Conservation (phyloP, 2,888 invertebrate genomes). For the Fabriciana adippe region DNA sequence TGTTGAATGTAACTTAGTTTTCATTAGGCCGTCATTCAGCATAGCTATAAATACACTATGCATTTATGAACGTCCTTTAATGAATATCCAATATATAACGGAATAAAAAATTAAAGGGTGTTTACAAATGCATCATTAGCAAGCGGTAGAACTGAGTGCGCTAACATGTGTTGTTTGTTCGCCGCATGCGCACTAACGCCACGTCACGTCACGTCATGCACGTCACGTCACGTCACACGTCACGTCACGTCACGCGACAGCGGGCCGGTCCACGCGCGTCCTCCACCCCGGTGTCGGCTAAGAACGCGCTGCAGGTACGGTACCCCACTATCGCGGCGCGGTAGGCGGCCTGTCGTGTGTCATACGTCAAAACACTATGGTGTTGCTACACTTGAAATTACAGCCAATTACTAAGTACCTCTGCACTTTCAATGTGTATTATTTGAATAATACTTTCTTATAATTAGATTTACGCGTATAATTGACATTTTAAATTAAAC, state of each 20-base stretch:
- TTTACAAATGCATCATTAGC: slow-evolving; percentile 36
- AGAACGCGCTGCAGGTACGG: slow-evolving; percentile 86
- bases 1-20: slow-evolving; percentile 27
- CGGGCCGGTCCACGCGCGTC: slow-evolving; percentile 80
- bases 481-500: background rate
- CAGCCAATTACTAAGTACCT: background rate
- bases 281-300: slow-evolving; percentile 82
- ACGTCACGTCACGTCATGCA: slow-evolving; percentile 50
- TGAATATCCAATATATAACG: slow-evolving; percentile 13
- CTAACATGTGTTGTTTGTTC: slow-evolving; percentile 79
- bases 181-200: slow-evolving; percentile 71
- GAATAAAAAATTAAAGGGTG: background rate
- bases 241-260: slow-evolving; percentile 53
- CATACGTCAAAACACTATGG: slow-evolving; percentile 27
- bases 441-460: background rate
- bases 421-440: background rate
- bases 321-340: slow-evolving; percentile 77
- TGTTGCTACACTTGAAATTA: slow-evolving; percentile 14
- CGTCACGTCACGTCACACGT: slow-evolving; percentile 53
- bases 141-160: slow-evolving; percentile 59
- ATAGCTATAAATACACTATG: slow-evolving; percentile 14
- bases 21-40: slow-evolving; percentile 7
- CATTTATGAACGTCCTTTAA: slow-evolving; percentile 4
- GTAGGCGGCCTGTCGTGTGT: slow-evolving; percentile 52
- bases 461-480: background rate